phyloP scores from a whole-genome alignment of 2,797 vertebrate species.

The Catamblyrhynchus diadema region DNA sequence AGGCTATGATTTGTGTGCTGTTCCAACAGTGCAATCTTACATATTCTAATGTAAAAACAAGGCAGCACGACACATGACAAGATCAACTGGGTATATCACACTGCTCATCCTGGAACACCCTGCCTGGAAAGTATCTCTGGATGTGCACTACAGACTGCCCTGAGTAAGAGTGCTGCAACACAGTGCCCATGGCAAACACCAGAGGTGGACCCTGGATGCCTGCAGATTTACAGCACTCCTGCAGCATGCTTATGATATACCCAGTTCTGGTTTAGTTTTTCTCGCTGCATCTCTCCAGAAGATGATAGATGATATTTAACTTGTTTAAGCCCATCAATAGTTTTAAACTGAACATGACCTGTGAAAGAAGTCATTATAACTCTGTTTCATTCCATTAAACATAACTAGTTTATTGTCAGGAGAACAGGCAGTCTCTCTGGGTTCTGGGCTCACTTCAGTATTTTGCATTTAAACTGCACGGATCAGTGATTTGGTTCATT shows the following conservation, averaged over 20 bases:
- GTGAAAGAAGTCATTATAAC: conserved; percentile 80
- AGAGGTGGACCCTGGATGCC: neutral
- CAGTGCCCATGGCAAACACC: neutral
- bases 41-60: conserved; percentile 49
- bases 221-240: neutral
- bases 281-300: conserved; percentile 26
- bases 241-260: neutral
- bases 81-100: neutral
- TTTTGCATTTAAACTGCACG: conserved; percentile 76
- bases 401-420: conserved; percentile 78
- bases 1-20: conserved; percentile 48
- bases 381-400: conserved; percentile 82
- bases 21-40: conserved; percentile 43
- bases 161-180: neutral
- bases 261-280: neutral
- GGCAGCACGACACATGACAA: conserved; percentile 1
- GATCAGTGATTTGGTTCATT: conserved; percentile 78
- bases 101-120: neutral
- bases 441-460: conserved; percentile 73
- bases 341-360: conserved; percentile 80
- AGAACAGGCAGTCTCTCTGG: conserved; percentile 73
- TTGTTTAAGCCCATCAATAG: conserved; percentile 72
- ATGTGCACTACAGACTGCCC: neutral
- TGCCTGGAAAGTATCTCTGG: neutral
- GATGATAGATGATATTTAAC: conserved; percentile 71